Evolutionary conservation across 2,113 vertebrate species (phyloP), one percentile per base, ranked within the genome.

Genomic region (Myxocyprinus asiaticus): DNA sequence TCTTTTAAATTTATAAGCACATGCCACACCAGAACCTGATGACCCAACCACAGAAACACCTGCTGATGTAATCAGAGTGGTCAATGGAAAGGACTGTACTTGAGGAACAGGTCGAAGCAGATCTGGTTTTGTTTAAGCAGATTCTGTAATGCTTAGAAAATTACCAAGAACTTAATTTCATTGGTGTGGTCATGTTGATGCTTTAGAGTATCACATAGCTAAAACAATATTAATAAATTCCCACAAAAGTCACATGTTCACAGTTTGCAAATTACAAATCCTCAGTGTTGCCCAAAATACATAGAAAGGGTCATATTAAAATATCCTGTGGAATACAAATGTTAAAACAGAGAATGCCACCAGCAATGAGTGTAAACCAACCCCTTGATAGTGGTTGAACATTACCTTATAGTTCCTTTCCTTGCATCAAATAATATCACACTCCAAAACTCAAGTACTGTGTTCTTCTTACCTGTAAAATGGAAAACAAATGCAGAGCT

Each of bases 21-120:
- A 22, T 4, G 33, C n/a, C 45, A 65, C 61, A 9, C 59, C 74
- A 63, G 10, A n/a, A 58, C n/a, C 55, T 76, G 62, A 76, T 76
- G 48, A 55, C 56, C 44, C 58, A 63, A 61, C 17, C 17, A 9
- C 14, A 9, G 58, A 63, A 74, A 74, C 71, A 50, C 45, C 45
- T 63, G 45, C 11, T 76, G 62, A 76, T 65, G 62, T 11, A 50
- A 75, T 63, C 6, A 6, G 55, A 22, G 62, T 43, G 73, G 73
- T 76, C 73, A 33, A 33, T 53, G 12, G 47, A 55, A 76, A 53
- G 48, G 59, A 44, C 17, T 76, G 33, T 53, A 14, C 73, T 42
- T n/a, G 47, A 44, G 47, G n/a, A 66, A 66, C 74, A 43, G 22
- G 22, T 33, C 22, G 22, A 33, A 33, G 22, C 22, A 33, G 74